phyloP scores from a whole-genome alignment of 2,113 vertebrate species.

The Poecile atricapillus region DNA sequence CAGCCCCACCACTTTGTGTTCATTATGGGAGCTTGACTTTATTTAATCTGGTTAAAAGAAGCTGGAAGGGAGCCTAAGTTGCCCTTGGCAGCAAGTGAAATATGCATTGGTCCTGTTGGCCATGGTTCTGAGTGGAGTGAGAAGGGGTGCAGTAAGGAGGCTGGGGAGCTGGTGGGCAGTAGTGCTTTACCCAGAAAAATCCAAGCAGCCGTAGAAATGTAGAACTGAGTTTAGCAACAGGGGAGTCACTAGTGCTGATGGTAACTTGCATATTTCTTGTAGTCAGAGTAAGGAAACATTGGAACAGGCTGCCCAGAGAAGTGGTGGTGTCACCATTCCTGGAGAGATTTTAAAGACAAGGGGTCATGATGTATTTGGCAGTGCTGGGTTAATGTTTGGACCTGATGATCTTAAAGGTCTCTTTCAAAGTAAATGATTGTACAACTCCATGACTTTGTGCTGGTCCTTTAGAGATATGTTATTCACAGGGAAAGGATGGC shows the following conservation, averaged over 20 bases:
- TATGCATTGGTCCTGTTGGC: not conserved
- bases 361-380: not conserved
- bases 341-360: not conserved
- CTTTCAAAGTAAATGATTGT: not conserved
- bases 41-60: not conserved
- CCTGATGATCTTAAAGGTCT: not conserved
- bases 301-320: not conserved
- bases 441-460: not conserved
- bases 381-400: not conserved
- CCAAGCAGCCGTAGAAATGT: not conserved
- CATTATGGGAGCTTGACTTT: rapidly evolving
- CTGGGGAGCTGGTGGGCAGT: not conserved
- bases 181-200: not conserved
- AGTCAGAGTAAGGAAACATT: not conserved
- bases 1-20: not conserved
- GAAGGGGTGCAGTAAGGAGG: not conserved
- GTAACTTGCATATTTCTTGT: not conserved
- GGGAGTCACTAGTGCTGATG: not conserved
- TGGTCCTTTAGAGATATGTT: not conserved
- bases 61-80: too few species aligned
- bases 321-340: not conserved
- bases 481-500: not conserved
- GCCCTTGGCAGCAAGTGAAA: not conserved
- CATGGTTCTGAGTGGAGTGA: rapidly evolving
- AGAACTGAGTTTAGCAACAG: not conserved